Evolutionary conservation across 2,113 vertebrate species (phyloP).

Genomic region (Ailurus styani): DNA sequence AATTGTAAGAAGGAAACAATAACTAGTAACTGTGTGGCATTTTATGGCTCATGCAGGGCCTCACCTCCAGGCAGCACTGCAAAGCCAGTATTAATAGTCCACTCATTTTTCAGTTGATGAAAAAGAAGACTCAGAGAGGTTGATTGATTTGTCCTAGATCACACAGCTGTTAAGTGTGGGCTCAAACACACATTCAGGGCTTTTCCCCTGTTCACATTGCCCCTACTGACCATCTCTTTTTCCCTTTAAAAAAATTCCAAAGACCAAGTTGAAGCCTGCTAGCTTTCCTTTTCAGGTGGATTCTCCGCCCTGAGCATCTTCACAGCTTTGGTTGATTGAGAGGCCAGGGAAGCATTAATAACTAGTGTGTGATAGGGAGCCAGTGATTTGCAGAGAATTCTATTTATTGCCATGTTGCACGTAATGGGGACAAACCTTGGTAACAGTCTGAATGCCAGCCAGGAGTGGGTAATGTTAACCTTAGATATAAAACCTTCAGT

Average conservation of each 20-base stretch:
- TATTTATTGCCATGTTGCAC: neutral
- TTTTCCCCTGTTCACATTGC: neutral
- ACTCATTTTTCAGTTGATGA: neutral
- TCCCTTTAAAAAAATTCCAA: neutral
- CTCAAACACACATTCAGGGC: neutral
- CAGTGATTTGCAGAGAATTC: neutral
- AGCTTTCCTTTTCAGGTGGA: neutral
- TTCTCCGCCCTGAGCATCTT: neutral
- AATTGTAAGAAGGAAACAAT: neutral
- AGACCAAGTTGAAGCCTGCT: neutral
- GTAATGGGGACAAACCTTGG: neutral
- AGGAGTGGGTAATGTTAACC: neutral
- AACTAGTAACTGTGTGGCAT: neutral
- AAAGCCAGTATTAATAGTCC: neutral
- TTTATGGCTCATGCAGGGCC: neutral
- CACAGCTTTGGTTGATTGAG: neutral
- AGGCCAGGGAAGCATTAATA: neutral
- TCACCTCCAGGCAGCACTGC: neutral
- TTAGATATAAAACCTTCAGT: neutral
- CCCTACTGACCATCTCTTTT: neutral
- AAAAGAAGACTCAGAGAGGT: neutral
- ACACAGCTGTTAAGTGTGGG: neutral
- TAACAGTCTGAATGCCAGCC: too few relatives aligned
- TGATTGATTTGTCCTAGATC: neutral
- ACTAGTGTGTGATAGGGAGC: neutral